Evolutionary conservation across 2,888 invertebrate genomes (phyloP).

Genomic region (Callosobruchus maculatus): DNA sequence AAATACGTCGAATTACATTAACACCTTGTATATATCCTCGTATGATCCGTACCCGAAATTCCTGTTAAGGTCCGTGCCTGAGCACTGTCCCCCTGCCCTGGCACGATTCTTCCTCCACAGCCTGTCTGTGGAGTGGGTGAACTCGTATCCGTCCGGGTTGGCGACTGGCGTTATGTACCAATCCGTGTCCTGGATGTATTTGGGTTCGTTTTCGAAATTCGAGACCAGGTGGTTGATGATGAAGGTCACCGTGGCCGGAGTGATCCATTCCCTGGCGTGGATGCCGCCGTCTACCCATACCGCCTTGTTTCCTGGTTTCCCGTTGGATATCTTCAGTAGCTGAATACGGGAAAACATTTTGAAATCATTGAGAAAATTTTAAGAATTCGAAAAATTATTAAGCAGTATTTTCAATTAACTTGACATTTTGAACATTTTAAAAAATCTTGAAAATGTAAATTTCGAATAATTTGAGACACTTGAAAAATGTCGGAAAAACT

Average conservation of each 20-base stretch:
- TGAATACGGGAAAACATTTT: too few species aligned
- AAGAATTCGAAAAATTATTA: too few species aligned
- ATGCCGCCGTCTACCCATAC: slow-evolving; percentile 66
- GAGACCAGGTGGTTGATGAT: slow-evolving; percentile 68
- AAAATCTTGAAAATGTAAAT: too few species aligned
- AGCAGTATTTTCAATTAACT: too few species aligned
- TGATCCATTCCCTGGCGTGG: slow-evolving; percentile 89
- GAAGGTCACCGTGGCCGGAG: slow-evolving; percentile 73
- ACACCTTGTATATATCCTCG: too few species aligned
- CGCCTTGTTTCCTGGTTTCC: slow-evolving; percentile 52
- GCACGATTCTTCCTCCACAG: slow-evolving; percentile 79
- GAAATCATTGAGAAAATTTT: too few species aligned
- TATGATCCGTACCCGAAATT: slow-evolving; percentile 77
- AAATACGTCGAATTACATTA: too few species aligned
- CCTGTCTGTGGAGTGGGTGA: slow-evolving; percentile 74
- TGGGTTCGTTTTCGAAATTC: slow-evolving; percentile 62
- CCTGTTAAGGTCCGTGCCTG: slow-evolving; percentile 79
- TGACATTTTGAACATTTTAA: too few species aligned
- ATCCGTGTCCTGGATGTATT: slow-evolving; percentile 72
- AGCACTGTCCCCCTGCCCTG: slow-evolving; percentile 56
- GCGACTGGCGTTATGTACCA: slow-evolving; percentile 75
- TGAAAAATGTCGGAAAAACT: too few species aligned
- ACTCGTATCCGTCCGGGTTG: slow-evolving; percentile 87
- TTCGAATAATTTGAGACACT: too few species aligned
- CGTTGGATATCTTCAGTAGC: slow-evolving; percentile 63